Conservation (phyloP, 2,113 vertebrate genomes). For the Hypomesus transpacificus region DNA sequence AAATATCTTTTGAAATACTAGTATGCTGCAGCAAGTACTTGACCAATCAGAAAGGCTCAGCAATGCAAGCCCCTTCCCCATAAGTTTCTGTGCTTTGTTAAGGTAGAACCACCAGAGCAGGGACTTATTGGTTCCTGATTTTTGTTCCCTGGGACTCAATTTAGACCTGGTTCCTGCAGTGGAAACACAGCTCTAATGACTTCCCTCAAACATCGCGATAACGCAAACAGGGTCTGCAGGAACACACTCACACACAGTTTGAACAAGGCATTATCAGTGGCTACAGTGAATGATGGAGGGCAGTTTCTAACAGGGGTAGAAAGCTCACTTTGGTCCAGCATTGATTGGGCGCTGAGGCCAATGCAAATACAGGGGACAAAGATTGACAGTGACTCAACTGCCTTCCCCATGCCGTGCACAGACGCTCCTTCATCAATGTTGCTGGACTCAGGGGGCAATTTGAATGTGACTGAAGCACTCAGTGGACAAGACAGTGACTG, state of each 20-base stretch:
- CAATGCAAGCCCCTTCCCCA: too few species aligned
- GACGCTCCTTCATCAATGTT: slow-evolving; percentile 62
- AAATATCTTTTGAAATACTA: too few species aligned
- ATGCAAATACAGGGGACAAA: slow-evolving; percentile 54
- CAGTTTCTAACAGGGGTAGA: slow-evolving; percentile 48
- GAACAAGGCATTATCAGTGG: not conserved
- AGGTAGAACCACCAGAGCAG: too few species aligned
- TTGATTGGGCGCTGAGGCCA: slow-evolving; percentile 60
- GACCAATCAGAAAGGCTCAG: too few species aligned
- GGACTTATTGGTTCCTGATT: too few species aligned
- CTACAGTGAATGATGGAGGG: slow-evolving; percentile 41
- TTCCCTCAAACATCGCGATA: not conserved
- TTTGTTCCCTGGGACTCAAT: too few species aligned
- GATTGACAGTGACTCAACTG: slow-evolving; percentile 51
- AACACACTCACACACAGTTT: not conserved
- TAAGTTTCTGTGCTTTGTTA: too few species aligned
- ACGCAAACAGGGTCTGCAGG: not conserved
- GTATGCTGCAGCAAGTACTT: too few species aligned
- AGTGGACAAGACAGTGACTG: slow-evolving; percentile 62
- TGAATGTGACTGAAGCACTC: slow-evolving; percentile 60
- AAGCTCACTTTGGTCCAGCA: slow-evolving; percentile 60
- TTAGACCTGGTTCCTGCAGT: too few species aligned
- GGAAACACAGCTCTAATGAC: not conserved
- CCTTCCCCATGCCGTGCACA: slow-evolving; percentile 30
- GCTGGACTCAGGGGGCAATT: slow-evolving; percentile 47